Percentiles rank a stretch among this genome's conserved stretches.
Conservation (phyloP, 2,113 vertebrate species). For the Scomber japonicus region DNA sequence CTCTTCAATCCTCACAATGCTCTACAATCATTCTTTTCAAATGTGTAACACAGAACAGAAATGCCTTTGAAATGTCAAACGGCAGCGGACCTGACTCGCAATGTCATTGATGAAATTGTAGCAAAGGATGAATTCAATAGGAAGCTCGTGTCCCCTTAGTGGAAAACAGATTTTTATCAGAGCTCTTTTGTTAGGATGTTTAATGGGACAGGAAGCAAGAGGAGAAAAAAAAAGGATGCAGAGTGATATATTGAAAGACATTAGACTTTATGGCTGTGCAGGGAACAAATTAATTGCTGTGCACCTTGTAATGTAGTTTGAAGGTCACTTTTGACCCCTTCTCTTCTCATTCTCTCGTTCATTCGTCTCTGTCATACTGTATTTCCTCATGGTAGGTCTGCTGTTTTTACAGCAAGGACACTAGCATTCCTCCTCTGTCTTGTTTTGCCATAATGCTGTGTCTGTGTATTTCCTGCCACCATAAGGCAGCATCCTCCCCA, state of each 20-base stretch:
- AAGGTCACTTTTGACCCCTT: conserved; percentile 65
- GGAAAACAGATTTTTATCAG: conserved; percentile 55
- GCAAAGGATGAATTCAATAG: conserved; percentile 44
- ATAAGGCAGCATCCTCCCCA: conserved; percentile 72
- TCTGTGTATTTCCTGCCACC: conserved; percentile 78
- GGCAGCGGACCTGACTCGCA: conserved; percentile 21
- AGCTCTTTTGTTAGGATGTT: conserved; percentile 65
- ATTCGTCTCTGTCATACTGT: conserved; percentile 47
- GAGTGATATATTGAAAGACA: conserved; percentile 35
- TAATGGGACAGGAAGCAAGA: conserved; percentile 39
- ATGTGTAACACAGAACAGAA: conserved; percentile 41
- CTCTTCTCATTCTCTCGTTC: conserved; percentile 25
- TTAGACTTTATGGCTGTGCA: conserved; percentile 16
- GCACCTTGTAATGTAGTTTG: conserved; percentile 61
- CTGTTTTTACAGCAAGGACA: conserved; percentile 17
- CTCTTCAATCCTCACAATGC: conserved; percentile 61
- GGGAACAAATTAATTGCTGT: conserved; percentile 36
- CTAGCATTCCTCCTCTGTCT: conserved; percentile 46
- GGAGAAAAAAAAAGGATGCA: conserved; percentile 10
- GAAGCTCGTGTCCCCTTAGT: conserved; percentile 20
- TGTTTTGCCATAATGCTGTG: conserved; percentile 59
- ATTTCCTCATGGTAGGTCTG: conserved; percentile 4
- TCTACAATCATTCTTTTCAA: conserved; percentile 55
- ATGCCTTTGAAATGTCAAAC: conserved; percentile 68
- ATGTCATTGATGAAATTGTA: conserved; percentile 48